These are phyloP conservation scores for Chromobotia macracanthus DNA, from an alignment of 2,797 vertebrate species.

Conservation along the genomic window DNA sequence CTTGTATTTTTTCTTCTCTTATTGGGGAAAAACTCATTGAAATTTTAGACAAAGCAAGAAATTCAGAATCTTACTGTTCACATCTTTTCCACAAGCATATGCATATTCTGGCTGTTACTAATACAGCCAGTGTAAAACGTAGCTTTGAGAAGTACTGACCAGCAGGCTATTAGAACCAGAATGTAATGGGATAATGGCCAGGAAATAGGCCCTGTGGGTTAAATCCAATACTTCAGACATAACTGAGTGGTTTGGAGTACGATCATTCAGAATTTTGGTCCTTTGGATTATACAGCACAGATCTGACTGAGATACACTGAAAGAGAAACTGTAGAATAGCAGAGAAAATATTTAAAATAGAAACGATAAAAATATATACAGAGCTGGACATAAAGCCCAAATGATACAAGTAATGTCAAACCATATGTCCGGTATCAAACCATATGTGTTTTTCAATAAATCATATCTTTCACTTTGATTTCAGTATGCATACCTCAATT, in stretches of 20 bases:
- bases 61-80: neutral
- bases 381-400: neutral
- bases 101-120: neutral
- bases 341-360: neutral
- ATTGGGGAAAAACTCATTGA: slow-evolving; percentile 28
- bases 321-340: slow-evolving; percentile 3
- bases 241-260: neutral
- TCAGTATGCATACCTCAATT: neutral
- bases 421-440: no score
- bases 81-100: neutral
- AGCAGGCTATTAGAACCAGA: neutral
- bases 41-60: slow-evolving; percentile 32
- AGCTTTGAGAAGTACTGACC: neutral
- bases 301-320: slow-evolving; percentile 7
- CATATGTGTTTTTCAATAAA: no score
- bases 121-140: neutral
- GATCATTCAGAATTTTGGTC: neutral
- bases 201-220: neutral
- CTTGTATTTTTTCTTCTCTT: slow-evolving; percentile 20
- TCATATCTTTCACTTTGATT: slow-evolving; percentile 8
- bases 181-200: neutral
- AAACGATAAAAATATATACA: no score
- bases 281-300: slow-evolving; percentile 1
- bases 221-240: neutral
- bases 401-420: neutral